Conservation (phyloP, 2,113 vertebrate genomes). For the Anguilla japonica region DNA sequence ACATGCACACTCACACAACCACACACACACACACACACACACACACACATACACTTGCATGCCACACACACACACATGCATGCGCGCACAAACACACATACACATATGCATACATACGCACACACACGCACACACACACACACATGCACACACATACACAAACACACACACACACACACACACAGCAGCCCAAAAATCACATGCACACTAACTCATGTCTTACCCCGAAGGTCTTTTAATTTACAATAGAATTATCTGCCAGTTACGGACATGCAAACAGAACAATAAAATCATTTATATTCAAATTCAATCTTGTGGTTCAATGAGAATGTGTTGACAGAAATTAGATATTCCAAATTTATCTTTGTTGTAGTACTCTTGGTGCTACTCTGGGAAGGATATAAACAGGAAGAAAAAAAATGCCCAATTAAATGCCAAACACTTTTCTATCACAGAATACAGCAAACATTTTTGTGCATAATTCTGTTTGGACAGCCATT, state of each 20-base stretch:
- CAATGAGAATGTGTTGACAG: neutral
- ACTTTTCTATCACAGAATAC: neutral
- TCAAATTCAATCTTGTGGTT: slow-evolving; percentile 3
- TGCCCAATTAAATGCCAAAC: neutral
- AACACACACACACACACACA: too few species aligned
- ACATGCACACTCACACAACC: neutral
- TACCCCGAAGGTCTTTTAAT: neutral
- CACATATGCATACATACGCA: too few species aligned
- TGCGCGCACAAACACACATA: too few species aligned
- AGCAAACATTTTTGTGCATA: neutral
- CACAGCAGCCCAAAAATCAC: neutral
- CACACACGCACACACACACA: too few species aligned
- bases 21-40: too few species aligned
- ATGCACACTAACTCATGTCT: neutral
- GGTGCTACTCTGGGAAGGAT: neutral
- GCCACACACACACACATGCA: too few species aligned
- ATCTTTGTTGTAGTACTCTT: neutral
- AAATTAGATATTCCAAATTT: neutral
- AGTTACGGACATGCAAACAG: neutral
- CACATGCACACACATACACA: too few species aligned
- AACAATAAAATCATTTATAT: neutral
- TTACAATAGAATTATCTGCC: neutral
- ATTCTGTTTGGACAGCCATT: neutral
- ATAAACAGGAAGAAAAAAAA: neutral
- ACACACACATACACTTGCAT: too few species aligned